Evolutionary conservation across 2,888 invertebrate species (phyloP).

Genomic region (Acholoe squamosa): DNA sequence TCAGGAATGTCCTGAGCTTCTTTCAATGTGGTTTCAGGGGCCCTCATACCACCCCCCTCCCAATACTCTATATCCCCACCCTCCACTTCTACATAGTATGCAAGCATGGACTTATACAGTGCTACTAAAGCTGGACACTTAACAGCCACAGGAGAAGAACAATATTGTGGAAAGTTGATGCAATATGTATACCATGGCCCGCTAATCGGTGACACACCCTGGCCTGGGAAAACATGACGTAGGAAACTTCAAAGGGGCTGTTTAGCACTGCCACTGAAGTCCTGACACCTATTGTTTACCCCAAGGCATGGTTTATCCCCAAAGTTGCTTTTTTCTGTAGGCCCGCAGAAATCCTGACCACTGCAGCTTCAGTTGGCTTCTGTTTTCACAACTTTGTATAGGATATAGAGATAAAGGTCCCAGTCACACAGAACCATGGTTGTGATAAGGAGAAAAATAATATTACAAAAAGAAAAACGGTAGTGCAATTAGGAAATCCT

Average conservation of each 20-base stretch:
- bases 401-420: too few relatives aligned
- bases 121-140: not conserved
- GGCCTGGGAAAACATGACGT: not conserved
- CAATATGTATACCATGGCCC: not conserved
- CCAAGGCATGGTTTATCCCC: not conserved
- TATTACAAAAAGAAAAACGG: too few relatives aligned
- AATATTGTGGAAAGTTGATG: constrained; percentile 4
- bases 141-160: constrained; percentile 10
- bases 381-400: too few relatives aligned
- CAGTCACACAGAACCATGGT: too few relatives aligned
- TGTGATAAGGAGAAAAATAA: too few relatives aligned
- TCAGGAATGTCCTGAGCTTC: constrained; percentile 32
- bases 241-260: not conserved
- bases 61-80: too few relatives aligned
- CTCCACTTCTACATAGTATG: not conserved
- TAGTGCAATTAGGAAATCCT: too few relatives aligned
- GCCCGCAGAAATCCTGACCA: too few relatives aligned
- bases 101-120: not conserved
- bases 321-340: not conserved
- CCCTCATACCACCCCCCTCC: too few relatives aligned
- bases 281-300: constrained; percentile 12
- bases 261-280: too few relatives aligned
- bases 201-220: not conserved
- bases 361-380: too few relatives aligned
- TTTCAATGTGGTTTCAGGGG: not conserved